Base-by-base conservation (phyloP, 2,113 vertebrate species). In the Miniopterus natalensis region DNA sequence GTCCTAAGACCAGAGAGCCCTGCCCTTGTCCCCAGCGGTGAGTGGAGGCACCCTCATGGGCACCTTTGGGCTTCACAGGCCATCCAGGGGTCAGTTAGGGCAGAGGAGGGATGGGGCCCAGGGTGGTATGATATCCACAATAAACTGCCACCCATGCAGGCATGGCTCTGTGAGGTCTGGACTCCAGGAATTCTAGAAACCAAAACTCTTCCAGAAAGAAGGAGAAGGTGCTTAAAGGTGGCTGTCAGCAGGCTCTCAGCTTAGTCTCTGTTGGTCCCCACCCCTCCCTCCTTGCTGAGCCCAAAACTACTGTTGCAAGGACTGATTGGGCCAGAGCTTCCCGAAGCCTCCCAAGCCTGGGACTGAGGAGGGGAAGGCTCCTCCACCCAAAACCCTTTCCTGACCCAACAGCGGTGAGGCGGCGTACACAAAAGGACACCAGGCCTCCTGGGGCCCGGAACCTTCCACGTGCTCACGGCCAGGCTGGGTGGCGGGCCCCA, bases 401-500 rank as follows among this genome's bases (percentile, higher is more conserved):
- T 12, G 5, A 47, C 23, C 68, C 45, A 3, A 8, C 23, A 13
- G 31, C 29, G n/a, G 21, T 3, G 1, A 0, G 0, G 25, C 6
- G 8, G 8, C 13, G 2, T 2, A 1, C 18, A 8, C 5, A 10
- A 5, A 8, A 21, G 66, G 68, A 6, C 13, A 0, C 15, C 47
- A 29, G 5, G 90, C 14, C 8, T 3, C 13, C 20, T 0, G 27
- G 53, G n/a, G 59, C 59, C 59, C 59, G 25, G 23, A 25, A 7
- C 57, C 23, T 53, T 23, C 23, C 57, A 7, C 23, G 57, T 36
- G 36, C 57, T 25, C 57, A 6, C 66, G 1, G 21, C 5, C 3
- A 0, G n/a, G 23, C 27, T 0, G 1, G 15, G 2, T 1, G 9
- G 13, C 18, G 18, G 0, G 70, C 6, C 11, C 68, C 25, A 9